Conservation (phyloP, 2,113 vertebrate genomes). For the Nycticorax nycticorax region DNA sequence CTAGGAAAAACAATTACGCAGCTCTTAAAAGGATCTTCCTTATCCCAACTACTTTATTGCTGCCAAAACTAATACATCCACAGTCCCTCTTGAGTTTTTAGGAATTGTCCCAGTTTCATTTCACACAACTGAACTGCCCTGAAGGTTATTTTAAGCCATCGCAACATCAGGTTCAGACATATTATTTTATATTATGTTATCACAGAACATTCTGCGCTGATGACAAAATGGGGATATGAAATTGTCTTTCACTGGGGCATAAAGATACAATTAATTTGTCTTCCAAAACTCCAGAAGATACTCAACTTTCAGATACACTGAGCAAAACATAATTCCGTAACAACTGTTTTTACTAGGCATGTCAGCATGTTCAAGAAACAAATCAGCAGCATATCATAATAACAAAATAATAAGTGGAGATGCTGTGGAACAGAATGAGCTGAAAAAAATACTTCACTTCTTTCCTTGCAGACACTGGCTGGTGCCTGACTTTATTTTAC, state of each 20-base stretch:
- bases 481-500: not conserved
- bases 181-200: not conserved
- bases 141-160: slow-evolving; percentile 36
- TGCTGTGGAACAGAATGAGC: not conserved
- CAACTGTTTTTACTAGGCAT: not conserved
- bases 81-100: slow-evolving; percentile 12
- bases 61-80: slow-evolving; percentile 4
- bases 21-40: not conserved
- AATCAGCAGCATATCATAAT: not conserved
- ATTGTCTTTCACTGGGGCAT: not conserved
- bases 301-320: not conserved
- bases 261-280: not conserved
- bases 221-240: not conserved
- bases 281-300: not conserved
- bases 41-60: not conserved
- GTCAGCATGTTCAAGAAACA: not conserved
- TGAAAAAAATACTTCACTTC: not conserved
- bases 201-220: not conserved
- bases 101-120: slow-evolving; percentile 19
- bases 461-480: not conserved
- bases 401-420: not conserved
- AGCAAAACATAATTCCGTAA: not conserved
- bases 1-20: not conserved
- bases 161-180: not conserved
- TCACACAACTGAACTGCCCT: not conserved